A percentile compares a stretch with the other conserved stretches of the same genome.
Conservation (phyloP, 2,797 vertebrate genomes). For the Taeniopygia guttata region DNA sequence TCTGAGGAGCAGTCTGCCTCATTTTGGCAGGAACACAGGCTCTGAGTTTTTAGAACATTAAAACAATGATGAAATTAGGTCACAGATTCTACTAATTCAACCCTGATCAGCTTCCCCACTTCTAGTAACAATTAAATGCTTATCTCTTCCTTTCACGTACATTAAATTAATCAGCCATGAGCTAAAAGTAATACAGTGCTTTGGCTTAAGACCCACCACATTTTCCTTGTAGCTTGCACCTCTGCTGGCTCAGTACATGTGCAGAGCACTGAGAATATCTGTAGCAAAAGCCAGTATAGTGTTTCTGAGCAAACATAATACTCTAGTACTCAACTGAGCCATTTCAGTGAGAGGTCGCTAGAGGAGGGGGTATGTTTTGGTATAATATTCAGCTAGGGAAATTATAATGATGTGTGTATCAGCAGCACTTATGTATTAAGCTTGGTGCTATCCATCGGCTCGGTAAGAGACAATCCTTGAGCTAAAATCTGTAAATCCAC, state of each 20-base stretch:
- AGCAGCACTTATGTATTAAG: background rate
- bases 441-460: background rate
- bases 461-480: background rate
- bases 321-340: background rate
- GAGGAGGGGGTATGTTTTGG: background rate
- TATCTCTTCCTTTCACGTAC: constrained; percentile 43
- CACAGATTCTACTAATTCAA: constrained; percentile 31
- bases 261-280: background rate
- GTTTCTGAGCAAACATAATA: background rate
- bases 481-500: background rate
- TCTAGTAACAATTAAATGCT: constrained; percentile 44
- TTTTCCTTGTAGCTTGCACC: background rate
- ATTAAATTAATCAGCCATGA: constrained; percentile 35
- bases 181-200: constrained; percentile 20
- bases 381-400: background rate
- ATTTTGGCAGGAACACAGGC: background rate
- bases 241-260: background rate
- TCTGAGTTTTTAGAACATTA: constrained; percentile 5
- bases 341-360: background rate
- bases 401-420: background rate
- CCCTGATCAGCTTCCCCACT: constrained; percentile 20
- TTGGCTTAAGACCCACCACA: constrained; percentile 6
- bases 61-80: constrained; percentile 44
- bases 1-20: background rate
- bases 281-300: background rate